These are phyloP conservation scores for Drosophila suzukii DNA, from an alignment of 1,140 invertebrate genomes.

Conservation along the genomic window DNA sequence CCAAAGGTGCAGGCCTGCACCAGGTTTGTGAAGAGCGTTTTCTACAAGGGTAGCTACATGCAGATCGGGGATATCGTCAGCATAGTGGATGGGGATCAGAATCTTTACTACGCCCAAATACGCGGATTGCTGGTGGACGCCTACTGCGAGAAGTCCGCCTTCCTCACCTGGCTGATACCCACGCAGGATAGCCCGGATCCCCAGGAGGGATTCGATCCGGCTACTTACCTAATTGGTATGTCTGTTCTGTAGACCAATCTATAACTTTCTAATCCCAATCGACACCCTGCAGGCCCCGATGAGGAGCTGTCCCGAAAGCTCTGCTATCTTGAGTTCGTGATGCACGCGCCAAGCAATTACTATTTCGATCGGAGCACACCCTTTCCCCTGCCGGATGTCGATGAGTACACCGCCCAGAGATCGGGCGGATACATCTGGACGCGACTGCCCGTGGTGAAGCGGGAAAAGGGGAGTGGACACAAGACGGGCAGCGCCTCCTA, in stretches of 20 bases:
- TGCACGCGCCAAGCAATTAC: constrained; percentile 96
- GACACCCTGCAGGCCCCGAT: constrained; percentile 90
- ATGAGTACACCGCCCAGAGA: constrained; percentile 82
- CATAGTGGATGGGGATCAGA: constrained; percentile 90
- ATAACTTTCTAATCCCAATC: not conserved
- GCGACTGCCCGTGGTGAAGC: constrained; percentile 57
- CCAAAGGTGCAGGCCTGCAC: constrained; percentile 92
- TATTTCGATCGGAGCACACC: constrained; percentile 91
- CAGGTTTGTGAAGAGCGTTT: constrained; percentile 92
- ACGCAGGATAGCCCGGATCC: constrained; percentile 92
- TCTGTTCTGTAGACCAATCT: not conserved
- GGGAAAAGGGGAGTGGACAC: constrained; percentile 48
- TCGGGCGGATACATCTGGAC: constrained; percentile 90
- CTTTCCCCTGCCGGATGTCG: constrained; percentile 88
- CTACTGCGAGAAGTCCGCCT: constrained; percentile 96
- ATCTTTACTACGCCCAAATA: constrained; percentile 95
- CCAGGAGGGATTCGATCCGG: constrained; percentile 93
- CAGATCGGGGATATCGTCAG: constrained; percentile 97
- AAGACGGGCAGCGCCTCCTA: constrained; percentile 34
- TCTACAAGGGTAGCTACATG: constrained; percentile 94
- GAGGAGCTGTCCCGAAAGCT: constrained; percentile 95
- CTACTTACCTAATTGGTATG: constrained; percentile 92
- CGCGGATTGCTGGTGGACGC: constrained; percentile 95
- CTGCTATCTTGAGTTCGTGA: constrained; percentile 95
- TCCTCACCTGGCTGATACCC: constrained; percentile 96